phyloP scores from a whole-genome alignment of 2,113 vertebrate species.

The Myanophis thanlyinensis region DNA sequence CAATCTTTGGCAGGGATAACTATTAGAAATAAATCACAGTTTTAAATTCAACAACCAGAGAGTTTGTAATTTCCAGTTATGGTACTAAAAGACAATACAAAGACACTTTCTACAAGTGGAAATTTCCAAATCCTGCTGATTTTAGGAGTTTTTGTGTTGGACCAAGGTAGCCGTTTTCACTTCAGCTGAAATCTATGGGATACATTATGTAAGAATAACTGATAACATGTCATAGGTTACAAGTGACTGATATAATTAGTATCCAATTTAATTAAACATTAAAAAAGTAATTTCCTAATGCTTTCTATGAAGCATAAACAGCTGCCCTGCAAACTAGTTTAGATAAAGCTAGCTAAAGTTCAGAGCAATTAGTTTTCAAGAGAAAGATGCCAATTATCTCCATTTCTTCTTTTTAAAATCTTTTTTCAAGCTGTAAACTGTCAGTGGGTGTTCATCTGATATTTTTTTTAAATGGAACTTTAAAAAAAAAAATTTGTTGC shows the following conservation, averaged over 20 bases:
- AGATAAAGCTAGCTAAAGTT: not conserved
- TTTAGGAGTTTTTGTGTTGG: not conserved
- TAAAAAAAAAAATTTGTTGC: not conserved
- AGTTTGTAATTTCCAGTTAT: not conserved
- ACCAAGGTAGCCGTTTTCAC: not conserved
- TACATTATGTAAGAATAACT: not conserved
- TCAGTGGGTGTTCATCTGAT: not conserved
- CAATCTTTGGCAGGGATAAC: not conserved
- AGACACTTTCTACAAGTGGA: not conserved
- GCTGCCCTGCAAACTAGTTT: not conserved
- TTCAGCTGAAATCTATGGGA: not conserved
- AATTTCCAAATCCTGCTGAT: not conserved
- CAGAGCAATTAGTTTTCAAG: not conserved
- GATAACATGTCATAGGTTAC: not conserved
- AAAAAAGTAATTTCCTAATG: not conserved
- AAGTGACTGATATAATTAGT: not conserved
- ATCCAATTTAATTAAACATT: not conserved
- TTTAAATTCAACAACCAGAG: not conserved
- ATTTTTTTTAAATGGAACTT: not conserved
- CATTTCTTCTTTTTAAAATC: not conserved
- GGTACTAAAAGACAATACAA: accelerated
- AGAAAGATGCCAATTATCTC: not conserved
- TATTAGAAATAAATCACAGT: not conserved
- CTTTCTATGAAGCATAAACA: not conserved
- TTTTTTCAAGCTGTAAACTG: not conserved